These are phyloP conservation scores for Corynorhinus townsendii DNA, from an alignment of 2,113 vertebrate species.

Conservation along the genomic window DNA sequence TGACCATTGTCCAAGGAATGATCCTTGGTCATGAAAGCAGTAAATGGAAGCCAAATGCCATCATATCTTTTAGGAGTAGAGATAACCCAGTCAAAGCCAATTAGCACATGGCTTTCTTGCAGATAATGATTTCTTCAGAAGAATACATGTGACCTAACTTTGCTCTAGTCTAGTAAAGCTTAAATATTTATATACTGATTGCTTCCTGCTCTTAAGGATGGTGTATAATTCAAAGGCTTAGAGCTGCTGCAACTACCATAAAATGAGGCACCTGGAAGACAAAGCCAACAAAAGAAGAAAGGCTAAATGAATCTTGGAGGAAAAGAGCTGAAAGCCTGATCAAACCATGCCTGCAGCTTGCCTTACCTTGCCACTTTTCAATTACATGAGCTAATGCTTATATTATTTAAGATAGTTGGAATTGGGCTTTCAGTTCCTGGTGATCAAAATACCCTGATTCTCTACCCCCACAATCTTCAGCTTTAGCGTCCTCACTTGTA, in stretches of 20 bases:
- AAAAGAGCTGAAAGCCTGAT: not conserved
- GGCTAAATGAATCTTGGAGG: not conserved
- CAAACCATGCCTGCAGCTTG: not conserved
- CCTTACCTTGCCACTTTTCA: not conserved
- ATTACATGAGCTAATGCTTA: not conserved
- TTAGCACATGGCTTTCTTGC: not conserved
- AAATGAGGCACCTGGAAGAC: not conserved
- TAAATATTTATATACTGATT: not conserved
- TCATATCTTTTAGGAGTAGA: not conserved
- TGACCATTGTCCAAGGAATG: not conserved
- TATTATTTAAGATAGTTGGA: not conserved
- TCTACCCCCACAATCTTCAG: not conserved
- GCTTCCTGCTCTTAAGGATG: not conserved
- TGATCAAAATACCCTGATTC: not conserved
- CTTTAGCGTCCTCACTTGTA: not conserved
- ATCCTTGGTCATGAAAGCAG: not conserved
- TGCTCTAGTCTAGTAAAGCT: not conserved
- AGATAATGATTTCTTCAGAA: not conserved
- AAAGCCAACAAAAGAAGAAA: not conserved
- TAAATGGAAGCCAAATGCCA: not conserved
- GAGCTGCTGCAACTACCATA: not conserved
- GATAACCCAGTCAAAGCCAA: not conserved
- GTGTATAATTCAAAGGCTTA: not conserved
- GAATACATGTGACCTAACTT: not conserved
- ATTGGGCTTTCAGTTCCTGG: not conserved